Evolutionary conservation across 1,140 invertebrate genomes (phyloP).

Genomic region (Littorina saxatilis): DNA sequence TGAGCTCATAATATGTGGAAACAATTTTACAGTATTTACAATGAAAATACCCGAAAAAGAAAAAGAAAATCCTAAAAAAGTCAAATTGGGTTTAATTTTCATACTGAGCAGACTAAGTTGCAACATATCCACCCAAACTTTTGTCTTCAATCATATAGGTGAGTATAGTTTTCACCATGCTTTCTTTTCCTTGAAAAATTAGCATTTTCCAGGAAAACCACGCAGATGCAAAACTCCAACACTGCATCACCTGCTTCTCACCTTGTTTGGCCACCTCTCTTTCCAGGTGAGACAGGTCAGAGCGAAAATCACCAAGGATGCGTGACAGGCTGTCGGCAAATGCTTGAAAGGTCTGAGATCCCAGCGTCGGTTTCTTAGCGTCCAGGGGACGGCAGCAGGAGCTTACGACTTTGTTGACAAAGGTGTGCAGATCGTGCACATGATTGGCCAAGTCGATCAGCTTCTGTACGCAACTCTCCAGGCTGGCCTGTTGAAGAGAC

Average conservation of each 20-base stretch:
- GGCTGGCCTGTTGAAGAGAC: constrained; percentile 49
- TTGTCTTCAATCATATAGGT: no score
- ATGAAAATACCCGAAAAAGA: no score
- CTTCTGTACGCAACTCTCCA: constrained; percentile 47
- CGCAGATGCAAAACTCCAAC: no score
- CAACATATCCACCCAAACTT: no score
- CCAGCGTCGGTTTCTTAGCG: not conserved
- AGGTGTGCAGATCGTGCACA: constrained; percentile 51
- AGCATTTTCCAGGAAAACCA: no score
- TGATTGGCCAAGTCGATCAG: constrained; percentile 51
- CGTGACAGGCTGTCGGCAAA: constrained; percentile 55
- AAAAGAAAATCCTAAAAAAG: no score
- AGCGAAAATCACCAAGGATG: constrained; percentile 54
- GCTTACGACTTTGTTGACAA: constrained; percentile 51
- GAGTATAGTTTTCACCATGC: no score
- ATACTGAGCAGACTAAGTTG: no score
- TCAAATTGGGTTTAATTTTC: no score
- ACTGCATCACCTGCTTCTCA: no score
- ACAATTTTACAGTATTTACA: no score
- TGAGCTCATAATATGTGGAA: not conserved
- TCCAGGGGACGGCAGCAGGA: constrained; percentile 23
- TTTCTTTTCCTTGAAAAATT: no score
- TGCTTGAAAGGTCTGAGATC: constrained; percentile 61
- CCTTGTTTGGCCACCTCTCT: constrained; percentile 59
- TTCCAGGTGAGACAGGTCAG: constrained; percentile 53